phyloP scores from a whole-genome alignment of 2,113 vertebrate species.

The Hemicordylus capensis region DNA sequence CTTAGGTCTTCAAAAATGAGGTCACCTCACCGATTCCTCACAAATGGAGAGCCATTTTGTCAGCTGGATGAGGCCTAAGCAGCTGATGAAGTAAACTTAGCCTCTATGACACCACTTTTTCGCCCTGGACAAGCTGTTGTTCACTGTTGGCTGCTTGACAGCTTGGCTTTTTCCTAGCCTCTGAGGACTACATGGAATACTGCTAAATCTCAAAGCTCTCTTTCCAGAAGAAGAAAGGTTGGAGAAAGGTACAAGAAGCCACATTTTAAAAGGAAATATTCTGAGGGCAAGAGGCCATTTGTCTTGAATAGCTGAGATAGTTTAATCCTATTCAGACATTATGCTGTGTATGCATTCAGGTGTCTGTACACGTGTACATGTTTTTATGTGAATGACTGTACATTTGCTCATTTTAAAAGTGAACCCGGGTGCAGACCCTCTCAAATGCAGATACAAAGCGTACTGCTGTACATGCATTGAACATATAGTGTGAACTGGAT shows the following conservation, averaged over 20 bases:
- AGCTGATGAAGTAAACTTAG: conserved; percentile 12
- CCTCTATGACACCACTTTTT: conserved; percentile 23
- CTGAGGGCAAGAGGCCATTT: neutral
- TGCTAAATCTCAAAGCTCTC: neutral
- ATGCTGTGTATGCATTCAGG: no score
- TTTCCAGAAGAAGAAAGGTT: neutral
- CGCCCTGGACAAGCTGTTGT: neutral
- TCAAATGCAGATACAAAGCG: no score
- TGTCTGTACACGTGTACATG: no score
- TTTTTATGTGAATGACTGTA: no score
- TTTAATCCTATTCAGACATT: no score
- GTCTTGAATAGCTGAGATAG: neutral
- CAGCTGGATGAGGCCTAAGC: conserved; percentile 9
- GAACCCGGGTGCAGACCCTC: no score
- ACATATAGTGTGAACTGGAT: no score
- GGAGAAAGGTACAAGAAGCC: conserved; percentile 7
- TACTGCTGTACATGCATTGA: no score
- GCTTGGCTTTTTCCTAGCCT: neutral
- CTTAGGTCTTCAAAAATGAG: conserved; percentile 6
- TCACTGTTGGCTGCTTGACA: neutral
- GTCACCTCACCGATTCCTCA: neutral
- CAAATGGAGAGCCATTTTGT: conserved; percentile 7
- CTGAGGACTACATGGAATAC: neutral
- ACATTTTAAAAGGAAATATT: neutral
- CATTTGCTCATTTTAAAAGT: no score